Evolutionary conservation across 2,113 vertebrate species (phyloP), one percentile per base, ranked within the genome.

Genomic region (Anhinga rufa): DNA sequence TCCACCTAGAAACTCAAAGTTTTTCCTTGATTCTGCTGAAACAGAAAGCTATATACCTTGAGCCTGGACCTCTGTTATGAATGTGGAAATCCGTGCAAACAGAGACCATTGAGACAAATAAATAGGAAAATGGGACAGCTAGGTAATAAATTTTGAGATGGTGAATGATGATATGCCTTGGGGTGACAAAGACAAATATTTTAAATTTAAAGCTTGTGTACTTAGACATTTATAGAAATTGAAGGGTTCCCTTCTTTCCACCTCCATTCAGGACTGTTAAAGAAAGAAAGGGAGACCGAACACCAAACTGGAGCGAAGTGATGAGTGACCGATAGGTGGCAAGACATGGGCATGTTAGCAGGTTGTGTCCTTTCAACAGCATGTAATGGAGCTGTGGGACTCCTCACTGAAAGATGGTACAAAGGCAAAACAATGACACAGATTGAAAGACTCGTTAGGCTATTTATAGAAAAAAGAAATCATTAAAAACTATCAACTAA

Each of bases 161-260:
- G 66, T 36, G 34, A 61, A 85, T 82, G 26, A 69, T 7, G 2
- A 44, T 49, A 29, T 49, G 14, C 9, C 28, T 79, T 34, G 5
- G 15, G 10, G 40, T 77, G 49, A 80, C 28, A 88, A 66, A 78
- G n/a, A 31, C 8, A 42, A 78, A 77, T 36, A 69, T 66, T 83
- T 83, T 58, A 36, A 92, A 86, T 77, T 18, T 16, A 58, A 88
- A 62, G 0, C 13, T 74, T 90, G 21, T 34, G 24, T 82, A 36
- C 24, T 78, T 55, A 38, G 17, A 32, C 6, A 40, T 70, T 57
- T 70, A 49, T 3, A 40, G 20, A 72, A 72, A 68, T 13, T 65
- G 9, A 14, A 42, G 36, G 6, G 12, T 32, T 1, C 7, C 1
- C 0, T 7, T 57, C 34, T 51, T 44, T 48, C 46, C 19, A 52